Evolutionary conservation across 2,888 invertebrate species (phyloP).

Genomic region (Stratiomys singularior): DNA sequence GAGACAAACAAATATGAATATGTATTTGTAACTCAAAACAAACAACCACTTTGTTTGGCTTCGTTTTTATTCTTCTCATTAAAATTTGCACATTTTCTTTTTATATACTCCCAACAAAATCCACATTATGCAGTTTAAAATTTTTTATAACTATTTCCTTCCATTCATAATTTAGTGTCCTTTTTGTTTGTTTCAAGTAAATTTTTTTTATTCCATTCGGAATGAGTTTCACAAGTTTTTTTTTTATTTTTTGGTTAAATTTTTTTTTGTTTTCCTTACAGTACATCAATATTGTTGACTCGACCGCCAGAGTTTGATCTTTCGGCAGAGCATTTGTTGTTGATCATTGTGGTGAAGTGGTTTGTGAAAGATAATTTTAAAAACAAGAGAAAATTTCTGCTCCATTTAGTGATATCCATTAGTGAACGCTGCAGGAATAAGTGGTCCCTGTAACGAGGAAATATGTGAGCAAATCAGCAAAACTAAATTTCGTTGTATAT

Average conservation of each 20-base stretch:
- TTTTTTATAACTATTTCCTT: slow-evolving; percentile 10
- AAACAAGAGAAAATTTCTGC: background rate
- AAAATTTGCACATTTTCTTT: background rate
- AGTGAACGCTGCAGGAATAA: slow-evolving; percentile 98
- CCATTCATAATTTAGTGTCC: background rate
- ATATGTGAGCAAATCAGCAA: background rate
- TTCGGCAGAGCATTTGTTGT: slow-evolving; percentile 22
- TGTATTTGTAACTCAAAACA: no score
- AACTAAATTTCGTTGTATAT: no score
- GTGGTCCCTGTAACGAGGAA: slow-evolving; percentile 78
- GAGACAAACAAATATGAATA: no score
- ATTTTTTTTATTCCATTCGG: background rate
- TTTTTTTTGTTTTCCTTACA: slow-evolving; percentile 27
- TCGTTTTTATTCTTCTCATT: background rate
- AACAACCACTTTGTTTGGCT: no score
- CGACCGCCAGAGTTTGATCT: background rate
- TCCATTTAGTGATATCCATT: slow-evolving; percentile 95
- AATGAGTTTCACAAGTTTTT: slow-evolving; percentile 3
- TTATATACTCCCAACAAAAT: background rate
- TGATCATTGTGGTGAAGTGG: slow-evolving; percentile 24
- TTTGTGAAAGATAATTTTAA: slow-evolving; percentile 20
- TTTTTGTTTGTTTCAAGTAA: background rate
- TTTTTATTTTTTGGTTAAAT: slow-evolving; percentile 12
- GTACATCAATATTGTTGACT: slow-evolving; percentile 16
- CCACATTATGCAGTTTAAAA: background rate